phyloP scores from a whole-genome alignment of 2,888 invertebrate genomes.

The Heliconius hortense region DNA sequence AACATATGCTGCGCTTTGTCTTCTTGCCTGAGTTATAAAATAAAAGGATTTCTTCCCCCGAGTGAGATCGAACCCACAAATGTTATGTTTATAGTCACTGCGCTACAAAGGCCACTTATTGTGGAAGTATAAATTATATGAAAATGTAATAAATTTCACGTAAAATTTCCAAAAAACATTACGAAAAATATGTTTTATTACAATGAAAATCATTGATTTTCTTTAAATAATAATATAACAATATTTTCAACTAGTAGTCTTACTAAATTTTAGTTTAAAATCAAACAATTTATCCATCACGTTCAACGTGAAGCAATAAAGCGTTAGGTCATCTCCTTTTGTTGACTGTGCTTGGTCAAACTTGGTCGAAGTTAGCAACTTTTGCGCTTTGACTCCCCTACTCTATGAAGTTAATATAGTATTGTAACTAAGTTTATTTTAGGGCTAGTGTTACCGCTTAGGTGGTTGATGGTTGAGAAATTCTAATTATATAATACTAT shows the following conservation, averaged over 20 bases:
- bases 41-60: background rate
- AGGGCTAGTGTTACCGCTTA: conserved; percentile 34
- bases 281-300: background rate
- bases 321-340: conserved; percentile 19
- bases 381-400: conserved; percentile 38
- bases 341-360: conserved; percentile 26
- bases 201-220: no score
- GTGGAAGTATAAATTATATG: no score
- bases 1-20: background rate
- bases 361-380: conserved; percentile 36
- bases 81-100: background rate
- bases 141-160: no score
- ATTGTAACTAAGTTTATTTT: conserved; percentile 36
- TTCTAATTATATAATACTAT: background rate
- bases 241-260: background rate
- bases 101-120: background rate
- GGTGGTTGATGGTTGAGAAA: conserved; percentile 3
- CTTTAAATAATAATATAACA: no score
- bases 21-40: background rate
- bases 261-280: background rate
- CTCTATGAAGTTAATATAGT: conserved; percentile 37
- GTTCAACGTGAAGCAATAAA: conserved; percentile 7
- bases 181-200: no score
- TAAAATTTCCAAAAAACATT: no score
- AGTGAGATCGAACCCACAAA: background rate